phyloP scores from a whole-genome alignment of 2,113 vertebrate genomes.

The Pygathrix nemaeus region DNA sequence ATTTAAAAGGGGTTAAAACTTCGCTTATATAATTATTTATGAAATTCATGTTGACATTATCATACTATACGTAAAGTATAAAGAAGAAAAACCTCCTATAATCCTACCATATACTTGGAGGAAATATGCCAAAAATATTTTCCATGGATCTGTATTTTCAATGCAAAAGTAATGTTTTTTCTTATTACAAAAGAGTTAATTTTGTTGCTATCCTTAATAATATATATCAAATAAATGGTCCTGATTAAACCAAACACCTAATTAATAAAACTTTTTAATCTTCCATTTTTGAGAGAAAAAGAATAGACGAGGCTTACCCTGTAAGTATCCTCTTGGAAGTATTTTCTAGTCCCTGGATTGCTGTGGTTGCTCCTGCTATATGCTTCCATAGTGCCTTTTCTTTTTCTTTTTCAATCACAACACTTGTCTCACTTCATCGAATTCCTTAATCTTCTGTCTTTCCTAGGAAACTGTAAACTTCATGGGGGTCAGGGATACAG shows the following conservation, averaged over 20 bases:
- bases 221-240: background rate
- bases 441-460: background rate
- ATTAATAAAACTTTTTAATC: background rate
- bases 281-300: constrained; percentile 4
- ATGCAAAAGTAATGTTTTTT: constrained; percentile 13
- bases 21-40: constrained; percentile 1
- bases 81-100: background rate
- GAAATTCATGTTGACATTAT: constrained; percentile 5
- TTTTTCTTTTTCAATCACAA: background rate
- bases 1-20: background rate
- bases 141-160: background rate
- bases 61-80: background rate
- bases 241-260: background rate
- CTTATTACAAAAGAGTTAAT: constrained; percentile 18
- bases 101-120: background rate
- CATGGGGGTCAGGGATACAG: background rate
- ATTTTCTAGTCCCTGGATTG: background rate
- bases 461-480: background rate
- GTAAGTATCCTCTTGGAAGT: background rate
- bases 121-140: constrained; percentile 40
- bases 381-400: background rate
- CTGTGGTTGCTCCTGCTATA: background rate
- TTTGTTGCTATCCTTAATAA: background rate
- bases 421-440: background rate
- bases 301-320: background rate